Base-by-base conservation (phyloP, 2,888 invertebrate species). In the Cataglyphis cursor region DNA sequence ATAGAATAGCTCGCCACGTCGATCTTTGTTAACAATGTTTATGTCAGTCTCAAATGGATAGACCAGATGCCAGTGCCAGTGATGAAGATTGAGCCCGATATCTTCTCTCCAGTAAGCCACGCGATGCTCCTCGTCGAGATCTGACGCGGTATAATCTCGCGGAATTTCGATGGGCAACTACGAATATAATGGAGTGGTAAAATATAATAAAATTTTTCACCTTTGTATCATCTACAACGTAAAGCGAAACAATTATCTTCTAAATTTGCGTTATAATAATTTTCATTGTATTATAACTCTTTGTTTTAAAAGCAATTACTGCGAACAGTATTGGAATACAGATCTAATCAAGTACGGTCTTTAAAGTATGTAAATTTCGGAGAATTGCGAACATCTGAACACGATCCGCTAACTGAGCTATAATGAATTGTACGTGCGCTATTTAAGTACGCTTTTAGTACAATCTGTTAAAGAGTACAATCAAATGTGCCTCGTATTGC, bases 11-110 rank as follows among this genome's bases (percentile, higher is more conserved):
- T 97, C 97, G 0, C 97, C 97, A 4, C 97, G 96, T 9, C 97
- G 95, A 95, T 98, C 97, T 93, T 98, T 98, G 70, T 96, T 96
- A 5, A 98, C 97, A 59, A 97, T 96, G 59, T 95, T 94, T 88
- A 96, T 95, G 0, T 96, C 95, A 0, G 97, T 96, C 88, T 97
- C 97, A 94, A 97, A 97, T 0, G 98, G 98, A 94, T 98, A 98
- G 2, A 98, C 98, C 89, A 98, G 96, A 94, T 98, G 98, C 98
- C 98, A 98, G 93, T 98, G 98, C 98, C 98, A 98, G 94, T 98
- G 98, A 94, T 98, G 98, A 73, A 98, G 96, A 95, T 98, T 98
- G 90, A 98, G 96, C 87, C 98, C 98, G 85, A 98, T 95, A 94
- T 98, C 98, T 94, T 98, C 98, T 59, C 98, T 96, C 96, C 97